A percentile compares a stretch with the other conserved stretches of the same genome.
Evolutionary conservation across 2,113 vertebrate genomes (phyloP).

Genomic region (Meriones unguiculatus): DNA sequence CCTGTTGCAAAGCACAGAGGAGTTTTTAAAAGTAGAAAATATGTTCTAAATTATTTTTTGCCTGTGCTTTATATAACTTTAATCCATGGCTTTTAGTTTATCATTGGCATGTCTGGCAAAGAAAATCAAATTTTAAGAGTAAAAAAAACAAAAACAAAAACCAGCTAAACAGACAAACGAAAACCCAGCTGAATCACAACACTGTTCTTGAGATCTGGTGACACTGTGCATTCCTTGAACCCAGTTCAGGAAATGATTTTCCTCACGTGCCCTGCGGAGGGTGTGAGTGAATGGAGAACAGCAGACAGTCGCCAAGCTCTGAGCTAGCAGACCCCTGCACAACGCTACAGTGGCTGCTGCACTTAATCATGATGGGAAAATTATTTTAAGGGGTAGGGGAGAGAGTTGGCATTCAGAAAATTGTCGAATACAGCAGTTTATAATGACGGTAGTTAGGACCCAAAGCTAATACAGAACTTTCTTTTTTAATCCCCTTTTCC

Average conservation of each 20-base stretch:
- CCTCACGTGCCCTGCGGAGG: neutral
- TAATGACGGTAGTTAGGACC: conserved; percentile 34
- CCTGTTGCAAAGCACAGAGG: conserved; percentile 89
- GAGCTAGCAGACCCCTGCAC: neutral
- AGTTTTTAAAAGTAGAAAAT: conserved; percentile 80
- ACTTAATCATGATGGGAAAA: conserved; percentile 25
- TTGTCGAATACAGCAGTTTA: neutral
- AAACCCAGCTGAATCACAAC: neutral
- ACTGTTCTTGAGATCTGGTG: conserved; percentile 21
- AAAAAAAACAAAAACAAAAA: neutral
- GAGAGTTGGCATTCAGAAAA: conserved; percentile 6
- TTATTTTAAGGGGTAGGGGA: neutral
- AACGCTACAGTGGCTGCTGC: neutral
- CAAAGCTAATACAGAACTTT: conserved; percentile 24
- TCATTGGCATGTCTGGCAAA: conserved; percentile 87
- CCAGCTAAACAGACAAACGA: neutral
- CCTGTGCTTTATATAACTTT: conserved; percentile 88
- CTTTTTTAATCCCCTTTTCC: neutral
- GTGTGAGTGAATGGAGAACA: neutral
- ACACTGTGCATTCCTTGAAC: neutral
- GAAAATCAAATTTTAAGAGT: conserved; percentile 88
- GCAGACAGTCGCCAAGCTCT: neutral
- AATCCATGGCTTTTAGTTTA: conserved; percentile 89
- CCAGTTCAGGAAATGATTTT: conserved; percentile 10
- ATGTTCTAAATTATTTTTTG: conserved; percentile 87